These are phyloP conservation scores for Trachythela sp. DNA, from an alignment of 64 coral and sea anemone genomes.

Conservation along the genomic window DNA sequence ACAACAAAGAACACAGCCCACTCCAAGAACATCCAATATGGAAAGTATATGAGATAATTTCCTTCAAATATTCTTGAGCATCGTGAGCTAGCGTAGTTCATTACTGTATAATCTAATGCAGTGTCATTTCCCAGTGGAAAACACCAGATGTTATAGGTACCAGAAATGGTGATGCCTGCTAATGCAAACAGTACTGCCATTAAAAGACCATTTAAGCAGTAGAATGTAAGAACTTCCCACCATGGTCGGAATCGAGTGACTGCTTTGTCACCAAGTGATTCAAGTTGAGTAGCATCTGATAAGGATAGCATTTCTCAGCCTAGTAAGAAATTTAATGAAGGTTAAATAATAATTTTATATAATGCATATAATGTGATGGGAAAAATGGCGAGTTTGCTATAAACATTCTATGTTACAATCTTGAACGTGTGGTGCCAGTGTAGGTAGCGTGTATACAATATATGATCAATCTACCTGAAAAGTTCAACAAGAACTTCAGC, in stretches of 20 bases:
- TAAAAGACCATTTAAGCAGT: background rate
- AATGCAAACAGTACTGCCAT: conserved; percentile 15
- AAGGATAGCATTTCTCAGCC: background rate
- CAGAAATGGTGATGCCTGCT: conserved; percentile 4
- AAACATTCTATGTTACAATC: too few relatives aligned
- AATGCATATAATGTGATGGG: too few relatives aligned
- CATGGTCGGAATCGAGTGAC: background rate
- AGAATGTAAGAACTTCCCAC: conserved; percentile 4
- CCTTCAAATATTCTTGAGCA: conserved; percentile 22
- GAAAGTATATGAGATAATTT: background rate
- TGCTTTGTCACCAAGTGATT: conserved; percentile 10
- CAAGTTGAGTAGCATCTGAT: background rate
- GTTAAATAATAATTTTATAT: too few relatives aligned
- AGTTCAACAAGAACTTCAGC: too few relatives aligned
- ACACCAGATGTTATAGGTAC: conserved; percentile 14
- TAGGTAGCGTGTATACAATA: too few relatives aligned
- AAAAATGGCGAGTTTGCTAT: too few relatives aligned
- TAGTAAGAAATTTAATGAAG: too few relatives aligned
- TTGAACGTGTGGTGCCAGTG: too few relatives aligned
- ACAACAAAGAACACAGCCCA: background rate
- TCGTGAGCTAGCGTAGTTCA: background rate
- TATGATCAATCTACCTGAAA: too few relatives aligned
- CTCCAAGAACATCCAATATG: background rate
- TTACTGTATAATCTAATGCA: background rate
- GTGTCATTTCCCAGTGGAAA: background rate